These are phyloP conservation scores for Ostrea denselamellosa DNA, from an alignment of 1,140 invertebrate genomes.

Conservation along the genomic window DNA sequence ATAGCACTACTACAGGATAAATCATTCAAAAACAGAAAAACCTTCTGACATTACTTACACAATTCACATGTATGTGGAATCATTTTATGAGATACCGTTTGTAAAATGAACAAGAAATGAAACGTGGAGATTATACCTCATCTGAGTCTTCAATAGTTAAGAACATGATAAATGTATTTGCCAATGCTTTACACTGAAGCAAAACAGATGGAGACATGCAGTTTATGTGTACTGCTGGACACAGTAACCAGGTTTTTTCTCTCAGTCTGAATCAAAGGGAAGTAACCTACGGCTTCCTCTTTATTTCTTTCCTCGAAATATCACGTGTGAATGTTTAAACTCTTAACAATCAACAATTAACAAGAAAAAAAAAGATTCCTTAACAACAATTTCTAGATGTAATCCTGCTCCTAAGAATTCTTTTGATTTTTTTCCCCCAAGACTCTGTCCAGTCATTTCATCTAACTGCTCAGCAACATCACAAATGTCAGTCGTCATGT, in stretches of 20 bases:
- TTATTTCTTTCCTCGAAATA: not conserved
- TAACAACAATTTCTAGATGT: slow-evolving; percentile 3
- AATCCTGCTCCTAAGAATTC: not conserved
- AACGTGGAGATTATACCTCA: slow-evolving; percentile 6
- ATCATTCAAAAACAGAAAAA: not conserved
- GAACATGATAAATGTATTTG: not conserved
- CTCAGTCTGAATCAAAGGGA: not conserved
- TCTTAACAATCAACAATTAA: slow-evolving; percentile 25
- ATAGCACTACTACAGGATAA: not conserved
- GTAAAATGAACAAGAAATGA: not conserved
- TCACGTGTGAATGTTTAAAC: slow-evolving; percentile 21
- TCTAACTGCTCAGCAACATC: not conserved
- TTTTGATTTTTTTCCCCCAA: not conserved
- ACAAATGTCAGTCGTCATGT: not conserved
- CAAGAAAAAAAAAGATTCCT: not conserved
- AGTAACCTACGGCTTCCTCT: not conserved
- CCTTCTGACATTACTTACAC: too few relatives aligned
- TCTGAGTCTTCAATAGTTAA: not conserved
- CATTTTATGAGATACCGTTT: not conserved
- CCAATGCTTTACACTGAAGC: not conserved
- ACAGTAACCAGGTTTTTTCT: not conserved
- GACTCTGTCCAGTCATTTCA: not conserved
- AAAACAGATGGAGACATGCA: not conserved
- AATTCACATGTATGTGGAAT: not conserved
- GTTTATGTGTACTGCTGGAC: not conserved